Base-by-base conservation (phyloP, 2,113 vertebrate species). In the Podilymbus podiceps region DNA sequence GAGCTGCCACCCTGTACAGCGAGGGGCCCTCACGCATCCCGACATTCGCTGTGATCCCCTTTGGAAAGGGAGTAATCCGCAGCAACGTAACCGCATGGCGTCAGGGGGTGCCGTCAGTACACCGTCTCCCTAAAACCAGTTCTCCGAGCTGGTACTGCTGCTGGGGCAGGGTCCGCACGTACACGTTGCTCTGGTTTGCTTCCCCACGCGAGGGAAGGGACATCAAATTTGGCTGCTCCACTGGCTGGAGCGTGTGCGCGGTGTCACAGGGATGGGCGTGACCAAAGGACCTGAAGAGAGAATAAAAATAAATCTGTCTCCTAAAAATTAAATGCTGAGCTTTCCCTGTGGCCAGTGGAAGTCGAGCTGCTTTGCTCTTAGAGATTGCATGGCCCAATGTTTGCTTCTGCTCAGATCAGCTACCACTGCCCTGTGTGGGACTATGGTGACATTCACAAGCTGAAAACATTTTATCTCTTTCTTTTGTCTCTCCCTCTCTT, bases 11-110 rank as follows among this genome's bases (percentile, higher is more conserved):
- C n/a, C 73, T 3, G 3, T 5, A 3, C 18, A 44, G 42, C 3
- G 5, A 12, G 44, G 27, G 12, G 4, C 5, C 2, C 14, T 8
- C 16, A 71, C 17, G 9, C 21, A 7, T 3, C 1, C 11, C 8
- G 13, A 71, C 24, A 7, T 9, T 11, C 11, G 40, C 63, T 13
- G 24, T 20, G 14, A 20, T 28, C 33, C 15, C 33, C 33, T 55
- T 55, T n/a, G 82, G 40, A 50, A 60, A 44, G 64, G 40, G 71
- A 59, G 44, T 60, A 59, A 76, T 38, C 1, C 1, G 8, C 46
- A 66, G 28, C 2, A 2, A 8, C 12, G 3, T 16, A 28, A 31
- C 19, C 40, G 55, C 28, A 8, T 9, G 44, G 27, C 8, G 0
- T 15, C 19, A 4, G 33, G 44, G 44, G 38, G 3, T 12, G 73